Conservation (phyloP, 2,113 vertebrate genomes). For the Laterallus jamaicensis region DNA sequence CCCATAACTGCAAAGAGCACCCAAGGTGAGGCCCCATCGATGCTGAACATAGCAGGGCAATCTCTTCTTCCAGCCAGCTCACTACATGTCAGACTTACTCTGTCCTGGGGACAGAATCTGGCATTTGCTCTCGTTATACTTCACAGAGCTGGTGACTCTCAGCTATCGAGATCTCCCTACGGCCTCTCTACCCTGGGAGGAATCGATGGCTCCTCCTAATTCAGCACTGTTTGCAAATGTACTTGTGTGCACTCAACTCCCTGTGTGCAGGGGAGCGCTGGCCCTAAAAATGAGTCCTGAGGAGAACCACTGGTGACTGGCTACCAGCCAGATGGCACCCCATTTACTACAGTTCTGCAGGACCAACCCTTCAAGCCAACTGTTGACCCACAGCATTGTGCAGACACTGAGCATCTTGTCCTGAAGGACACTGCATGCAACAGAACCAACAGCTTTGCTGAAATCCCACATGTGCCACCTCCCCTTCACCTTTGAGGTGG, state of each 20-base stretch:
- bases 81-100: background rate
- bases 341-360: background rate
- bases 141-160: background rate
- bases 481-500: background rate
- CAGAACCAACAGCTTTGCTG: background rate
- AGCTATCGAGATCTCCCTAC: background rate
- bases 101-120: background rate
- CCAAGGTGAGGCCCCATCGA: rapidly evolving
- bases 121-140: background rate
- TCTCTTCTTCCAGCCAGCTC: background rate
- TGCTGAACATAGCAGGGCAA: background rate
- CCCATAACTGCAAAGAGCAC: background rate
- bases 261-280: no score
- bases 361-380: background rate
- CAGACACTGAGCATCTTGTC: background rate
- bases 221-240: background rate
- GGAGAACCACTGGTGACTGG: background rate
- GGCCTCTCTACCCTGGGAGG: background rate
- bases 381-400: background rate
- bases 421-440: background rate
- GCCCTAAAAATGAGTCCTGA: background rate
- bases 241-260: background rate
- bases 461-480: background rate
- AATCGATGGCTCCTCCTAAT: background rate
- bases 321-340: background rate